Percentiles rank a stretch among this genome's conserved stretches.
Conservation (phyloP, 2,888 invertebrate genomes). For the Epinotia ramella region DNA sequence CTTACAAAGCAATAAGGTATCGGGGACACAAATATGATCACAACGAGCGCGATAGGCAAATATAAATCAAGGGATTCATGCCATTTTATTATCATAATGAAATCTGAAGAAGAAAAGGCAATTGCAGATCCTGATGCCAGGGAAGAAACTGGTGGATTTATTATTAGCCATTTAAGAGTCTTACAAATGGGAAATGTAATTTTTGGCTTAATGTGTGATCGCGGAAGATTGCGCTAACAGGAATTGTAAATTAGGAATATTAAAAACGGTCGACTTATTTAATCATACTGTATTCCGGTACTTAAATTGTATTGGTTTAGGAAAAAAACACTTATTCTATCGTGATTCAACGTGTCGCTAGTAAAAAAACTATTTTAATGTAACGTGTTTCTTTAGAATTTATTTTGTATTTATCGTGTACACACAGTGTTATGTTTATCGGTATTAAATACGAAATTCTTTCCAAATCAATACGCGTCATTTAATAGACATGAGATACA, state of each 20-base stretch:
- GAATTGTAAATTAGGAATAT: conserved; percentile 6
- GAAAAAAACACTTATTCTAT: no score
- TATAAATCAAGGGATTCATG: conserved; percentile 64
- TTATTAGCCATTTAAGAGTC: conserved; percentile 30
- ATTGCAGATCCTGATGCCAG: conserved; percentile 37
- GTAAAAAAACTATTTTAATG: no score
- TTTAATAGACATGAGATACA: no score
- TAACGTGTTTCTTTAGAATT: no score
- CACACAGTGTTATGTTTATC: no score
- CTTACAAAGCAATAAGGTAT: conserved; percentile 53
- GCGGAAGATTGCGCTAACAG: background rate
- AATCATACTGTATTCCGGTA: background rate
- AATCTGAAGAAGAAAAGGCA: conserved; percentile 59
- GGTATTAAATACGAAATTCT: no score
- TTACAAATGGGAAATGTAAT: conserved; percentile 27
- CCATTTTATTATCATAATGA: conserved; percentile 71
- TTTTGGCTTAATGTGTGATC: conserved; percentile 31
- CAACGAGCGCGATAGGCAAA: conserved; percentile 54
- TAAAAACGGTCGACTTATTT: background rate
- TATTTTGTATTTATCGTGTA: no score
- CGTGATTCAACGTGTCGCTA: no score
- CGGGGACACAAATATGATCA: conserved; percentile 57
- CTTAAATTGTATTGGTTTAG: no score
- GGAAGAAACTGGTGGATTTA: conserved; percentile 37
- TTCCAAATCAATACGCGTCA: no score